Base-by-base conservation (phyloP, 2,113 vertebrate species). In the Rhynchomys soricoides region DNA sequence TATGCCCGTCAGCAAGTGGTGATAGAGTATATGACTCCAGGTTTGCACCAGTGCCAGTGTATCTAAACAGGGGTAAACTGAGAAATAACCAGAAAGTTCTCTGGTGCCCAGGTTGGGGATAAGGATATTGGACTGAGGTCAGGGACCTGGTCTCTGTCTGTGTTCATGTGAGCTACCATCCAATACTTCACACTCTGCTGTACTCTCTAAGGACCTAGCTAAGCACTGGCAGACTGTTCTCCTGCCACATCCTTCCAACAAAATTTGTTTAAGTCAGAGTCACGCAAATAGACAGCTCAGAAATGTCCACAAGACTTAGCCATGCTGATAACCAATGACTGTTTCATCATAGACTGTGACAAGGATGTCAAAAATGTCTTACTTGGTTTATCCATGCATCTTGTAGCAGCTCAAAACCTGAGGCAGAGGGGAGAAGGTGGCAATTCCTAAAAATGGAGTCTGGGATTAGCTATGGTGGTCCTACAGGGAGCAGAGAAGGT, bases 121-220 rank as follows among this genome's bases (percentile, higher is more conserved):
- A 64, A 21, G 11, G 15, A 31, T 48, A 9, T 34, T 55, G n/a
- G 24, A 29, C 68, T 85, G 43, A 31, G 0, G 29, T 55, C 13
- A 89, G 62, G 11, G 3, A 77, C 37, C 37, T 37, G 15, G 7
- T 3, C 8, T 45, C 40, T 52, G 9, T 43, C 55, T 73, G 31
- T 55, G 40, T 6, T 34, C 66, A 52, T 15, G 8, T 7, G 16
- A 16, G 7, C 2, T 3, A 83, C 6, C 0, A 1, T 31, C 16
- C 19, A 9, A 71, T 48, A 48, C 7, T 79, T 77, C 73, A 10
- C 6, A 52, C 4, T 92, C 55, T 70, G 26, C 21, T 73, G 1
- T 73, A 62, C 24, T 86, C 24, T 17, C 2, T 37, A 34, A 93
- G 12, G 10, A 71, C 64, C 43, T 75, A 93, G 31, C 12, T 87